Base-by-base conservation (phyloP, 2,113 vertebrate species). In the Larimichthys polyactis region DNA sequence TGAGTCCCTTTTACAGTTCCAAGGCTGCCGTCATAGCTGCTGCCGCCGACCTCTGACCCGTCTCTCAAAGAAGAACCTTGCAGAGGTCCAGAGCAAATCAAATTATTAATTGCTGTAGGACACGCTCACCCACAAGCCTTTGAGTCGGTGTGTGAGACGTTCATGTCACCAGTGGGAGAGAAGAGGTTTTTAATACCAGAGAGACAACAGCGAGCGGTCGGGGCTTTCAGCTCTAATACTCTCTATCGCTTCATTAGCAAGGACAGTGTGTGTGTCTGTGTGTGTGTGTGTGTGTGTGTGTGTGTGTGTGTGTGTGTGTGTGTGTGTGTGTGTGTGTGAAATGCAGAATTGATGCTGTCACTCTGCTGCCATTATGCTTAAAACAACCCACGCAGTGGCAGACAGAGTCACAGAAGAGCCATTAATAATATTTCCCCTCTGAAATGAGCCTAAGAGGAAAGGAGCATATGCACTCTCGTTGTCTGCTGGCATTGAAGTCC, bases 221-320 rank as follows among this genome's bases (percentile, higher is more conserved):
- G 11, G 55, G 79, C 89, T 72, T 82, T 84, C 62, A 85, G 78
- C 87, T 89, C 71, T 71, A 66, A 82, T 91, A 49, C 60, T 59
- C 81, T 71, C 81, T 46, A 58, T 86, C 12, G 48, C 77, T 79
- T 90, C 84, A 91, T 91, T 89, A 92, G 75, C 79, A 83, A 75
- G 71, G 63, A 74, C 67, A 52, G 54, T 27, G 88, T 71, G 82
- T 72, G 67, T 43, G 43, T 57, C 22, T 60, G 68, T 24, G 49
- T 9, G 64, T 19, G 80, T 77, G 54, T 27, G 88, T 71, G 82
- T 72, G 67, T 72, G 43, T 77, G 71, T 60, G 36, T 70, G 58
- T 46, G 68, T 22, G 44, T 60, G 66, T 22, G 66, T 43, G 44
- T 57, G 36, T 60, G 69, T 24, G 49, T 9, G 64, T 19, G 80